A percentile compares a stretch with the other conserved stretches of the same genome.
These are phyloP conservation scores for Tolypeutes matacus DNA, from an alignment of 2,797 vertebrate genomes.

Conservation along the genomic window DNA sequence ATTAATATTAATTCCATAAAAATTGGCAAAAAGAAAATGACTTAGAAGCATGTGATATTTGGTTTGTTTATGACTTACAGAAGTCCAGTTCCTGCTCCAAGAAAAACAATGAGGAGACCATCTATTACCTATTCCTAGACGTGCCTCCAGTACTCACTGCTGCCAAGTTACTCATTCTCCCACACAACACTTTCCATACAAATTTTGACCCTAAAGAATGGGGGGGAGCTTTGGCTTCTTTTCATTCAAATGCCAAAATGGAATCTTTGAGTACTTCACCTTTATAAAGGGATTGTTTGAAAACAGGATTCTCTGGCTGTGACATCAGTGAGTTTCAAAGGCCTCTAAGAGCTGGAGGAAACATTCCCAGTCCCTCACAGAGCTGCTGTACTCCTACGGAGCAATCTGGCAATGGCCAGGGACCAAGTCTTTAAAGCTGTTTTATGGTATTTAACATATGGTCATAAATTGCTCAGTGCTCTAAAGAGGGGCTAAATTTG, in stretches of 20 bases:
- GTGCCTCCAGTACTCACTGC: constrained; percentile 54
- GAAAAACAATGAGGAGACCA: constrained; percentile 75
- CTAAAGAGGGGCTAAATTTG: constrained; percentile 81
- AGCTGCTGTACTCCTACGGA: constrained; percentile 62
- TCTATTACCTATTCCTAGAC: constrained; percentile 73
- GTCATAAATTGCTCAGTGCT: constrained; percentile 80
- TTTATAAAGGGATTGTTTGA: constrained; percentile 81
- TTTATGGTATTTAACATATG: constrained; percentile 80
- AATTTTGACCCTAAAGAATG: constrained; percentile 73
- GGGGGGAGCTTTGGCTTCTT: constrained; percentile 74
- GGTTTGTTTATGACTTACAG: constrained; percentile 64
- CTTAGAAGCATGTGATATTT: constrained; percentile 55
- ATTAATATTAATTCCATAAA: constrained; percentile 78
- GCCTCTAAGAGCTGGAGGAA: constrained; percentile 65
- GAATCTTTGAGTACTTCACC: constrained; percentile 81
- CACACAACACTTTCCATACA: constrained; percentile 61
- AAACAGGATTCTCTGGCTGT: constrained; percentile 78
- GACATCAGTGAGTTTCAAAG: constrained; percentile 70
- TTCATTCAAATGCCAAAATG: constrained; percentile 79
- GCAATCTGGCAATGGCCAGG: constrained; percentile 69
- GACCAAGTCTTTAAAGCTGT: constrained; percentile 79
- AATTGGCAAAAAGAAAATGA: constrained; percentile 68
- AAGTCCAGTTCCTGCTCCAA: constrained; percentile 71
- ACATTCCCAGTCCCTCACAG: constrained; percentile 65
- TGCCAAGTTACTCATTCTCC: constrained; percentile 64